Conservation (phyloP, 1,140 invertebrate genomes). For the Prorops nasuta region DNA sequence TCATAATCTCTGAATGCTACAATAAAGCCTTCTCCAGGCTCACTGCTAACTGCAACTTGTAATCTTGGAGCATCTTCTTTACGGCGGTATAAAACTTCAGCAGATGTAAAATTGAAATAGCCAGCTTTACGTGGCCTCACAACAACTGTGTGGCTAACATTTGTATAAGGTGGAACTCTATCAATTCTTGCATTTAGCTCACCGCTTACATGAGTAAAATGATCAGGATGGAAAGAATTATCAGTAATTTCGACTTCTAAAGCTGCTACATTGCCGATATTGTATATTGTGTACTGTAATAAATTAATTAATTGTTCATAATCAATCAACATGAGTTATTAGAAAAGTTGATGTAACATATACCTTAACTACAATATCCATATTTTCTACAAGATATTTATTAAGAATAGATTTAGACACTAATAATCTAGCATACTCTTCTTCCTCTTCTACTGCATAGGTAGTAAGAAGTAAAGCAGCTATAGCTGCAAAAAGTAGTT, state of each 20-base stretch:
- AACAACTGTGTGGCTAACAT: slow-evolving; percentile 92
- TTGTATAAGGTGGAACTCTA: slow-evolving; percentile 86
- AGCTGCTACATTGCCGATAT: slow-evolving; percentile 83
- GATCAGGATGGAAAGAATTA: slow-evolving; percentile 84
- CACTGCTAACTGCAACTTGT: slow-evolving; percentile 86
- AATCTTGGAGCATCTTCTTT: slow-evolving; percentile 75
- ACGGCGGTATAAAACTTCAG: slow-evolving; percentile 85
- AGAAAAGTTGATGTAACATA: slow-evolving; percentile 8
- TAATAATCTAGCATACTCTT: slow-evolving; percentile 68
- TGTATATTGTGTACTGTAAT: slow-evolving; percentile 75
- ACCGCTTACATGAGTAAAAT: slow-evolving; percentile 84
- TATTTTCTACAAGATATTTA: slow-evolving; percentile 96
- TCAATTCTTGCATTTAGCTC: slow-evolving; percentile 81
- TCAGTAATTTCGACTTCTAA: slow-evolving; percentile 86
- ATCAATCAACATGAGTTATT: neutral
- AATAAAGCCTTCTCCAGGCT: slow-evolving; percentile 95
- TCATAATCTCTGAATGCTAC: slow-evolving; percentile 95
- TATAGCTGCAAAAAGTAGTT: slow-evolving; percentile 35
- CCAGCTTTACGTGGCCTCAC: slow-evolving; percentile 87
- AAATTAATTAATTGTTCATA: slow-evolving; percentile 5
- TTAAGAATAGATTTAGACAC: slow-evolving; percentile 92
- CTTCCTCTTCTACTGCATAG: slow-evolving; percentile 65
- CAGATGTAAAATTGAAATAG: slow-evolving; percentile 96
- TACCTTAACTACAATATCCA: slow-evolving; percentile 92
- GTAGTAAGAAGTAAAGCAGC: slow-evolving; percentile 39